A percentile compares a stretch with the other conserved stretches of the same genome.
Conservation (phyloP, 2,113 vertebrate species). For the Pampusana beccarii region DNA sequence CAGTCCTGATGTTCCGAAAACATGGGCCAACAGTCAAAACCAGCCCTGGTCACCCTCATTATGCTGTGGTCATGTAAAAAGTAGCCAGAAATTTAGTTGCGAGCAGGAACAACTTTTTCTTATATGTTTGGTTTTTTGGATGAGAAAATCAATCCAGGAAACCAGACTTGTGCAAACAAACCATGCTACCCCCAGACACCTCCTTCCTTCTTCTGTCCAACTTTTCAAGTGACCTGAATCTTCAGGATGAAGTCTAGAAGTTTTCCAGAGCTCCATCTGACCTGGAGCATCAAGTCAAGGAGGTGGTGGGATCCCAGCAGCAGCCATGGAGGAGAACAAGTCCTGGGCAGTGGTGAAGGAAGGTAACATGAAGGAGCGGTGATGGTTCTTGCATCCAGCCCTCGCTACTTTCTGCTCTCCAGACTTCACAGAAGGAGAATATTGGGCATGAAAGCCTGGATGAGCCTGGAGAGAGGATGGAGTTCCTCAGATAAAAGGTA, state of each 20-base stretch:
- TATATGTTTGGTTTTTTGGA: not conserved
- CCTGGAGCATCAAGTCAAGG: not conserved
- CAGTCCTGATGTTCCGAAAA: not conserved
- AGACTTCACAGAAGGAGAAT: not conserved
- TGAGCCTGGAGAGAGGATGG: not conserved
- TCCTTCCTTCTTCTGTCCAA: not conserved
- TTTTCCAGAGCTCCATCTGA: not conserved
- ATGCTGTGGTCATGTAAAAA: fast-evolving
- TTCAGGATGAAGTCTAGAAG: not conserved
- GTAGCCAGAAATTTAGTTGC: not conserved
- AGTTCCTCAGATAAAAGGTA: not conserved
- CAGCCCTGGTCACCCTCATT: not conserved
- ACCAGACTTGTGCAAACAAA: not conserved
- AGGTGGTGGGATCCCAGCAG: not conserved
- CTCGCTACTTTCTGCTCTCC: not conserved
- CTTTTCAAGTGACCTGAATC: not conserved
- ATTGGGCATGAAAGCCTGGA: not conserved
- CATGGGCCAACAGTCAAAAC: not conserved
- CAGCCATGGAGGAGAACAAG: not conserved
- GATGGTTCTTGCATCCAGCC: too few relatives aligned
- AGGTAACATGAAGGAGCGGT: too few relatives aligned
- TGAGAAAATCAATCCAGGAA: not conserved
- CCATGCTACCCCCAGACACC: too few relatives aligned
- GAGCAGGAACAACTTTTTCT: not conserved
- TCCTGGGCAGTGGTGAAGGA: not conserved